A percentile compares a stretch with the other conserved stretches of the same genome.
phyloP scores from a whole-genome alignment of 2,797 vertebrate species.

The Gastrophryne carolinensis region DNA sequence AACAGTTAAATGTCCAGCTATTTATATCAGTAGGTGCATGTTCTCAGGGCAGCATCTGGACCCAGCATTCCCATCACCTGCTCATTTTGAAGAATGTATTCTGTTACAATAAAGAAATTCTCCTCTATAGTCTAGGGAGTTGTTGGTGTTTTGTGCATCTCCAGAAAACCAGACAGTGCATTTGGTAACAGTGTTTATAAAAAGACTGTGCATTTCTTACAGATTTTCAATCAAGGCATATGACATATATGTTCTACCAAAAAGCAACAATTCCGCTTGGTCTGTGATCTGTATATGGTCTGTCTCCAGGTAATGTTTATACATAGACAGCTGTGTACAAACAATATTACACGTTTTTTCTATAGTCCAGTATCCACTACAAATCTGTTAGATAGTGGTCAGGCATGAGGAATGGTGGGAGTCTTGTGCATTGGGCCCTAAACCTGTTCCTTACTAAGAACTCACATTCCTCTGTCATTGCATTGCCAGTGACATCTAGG shows the following conservation, averaged over 20 bases:
- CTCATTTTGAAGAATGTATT: neutral
- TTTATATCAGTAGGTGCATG: constrained; percentile 28
- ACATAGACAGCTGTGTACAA: too few relatives aligned
- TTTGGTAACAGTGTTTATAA: constrained; percentile 43
- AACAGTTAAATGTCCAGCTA: neutral
- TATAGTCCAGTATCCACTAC: too few relatives aligned
- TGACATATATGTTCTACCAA: constrained; percentile 34
- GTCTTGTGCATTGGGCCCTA: too few relatives aligned
- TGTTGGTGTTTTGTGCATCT: neutral
- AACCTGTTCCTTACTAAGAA: too few relatives aligned
- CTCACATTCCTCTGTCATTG: too few relatives aligned
- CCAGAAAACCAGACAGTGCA: neutral
- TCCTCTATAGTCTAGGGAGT: too few relatives aligned
- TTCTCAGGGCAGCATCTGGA: neutral
- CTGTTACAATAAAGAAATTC: constrained; percentile 21
- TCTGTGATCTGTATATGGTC: constrained; percentile 5
- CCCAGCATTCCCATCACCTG: neutral
- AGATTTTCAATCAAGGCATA: constrained; percentile 34
- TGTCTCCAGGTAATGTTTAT: neutral
- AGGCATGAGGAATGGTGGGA: too few relatives aligned
- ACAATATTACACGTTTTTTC: too few relatives aligned
- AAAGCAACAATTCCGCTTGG: constrained; percentile 41
- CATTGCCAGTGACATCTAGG: too few relatives aligned
- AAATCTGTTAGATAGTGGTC: too few relatives aligned
- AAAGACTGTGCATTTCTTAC: constrained; percentile 37